A percentile compares a stretch with the other conserved stretches of the same genome.
These are phyloP conservation scores for Ectobius pallidus DNA, from an alignment of 2,888 invertebrate genomes.

Conservation along the genomic window DNA sequence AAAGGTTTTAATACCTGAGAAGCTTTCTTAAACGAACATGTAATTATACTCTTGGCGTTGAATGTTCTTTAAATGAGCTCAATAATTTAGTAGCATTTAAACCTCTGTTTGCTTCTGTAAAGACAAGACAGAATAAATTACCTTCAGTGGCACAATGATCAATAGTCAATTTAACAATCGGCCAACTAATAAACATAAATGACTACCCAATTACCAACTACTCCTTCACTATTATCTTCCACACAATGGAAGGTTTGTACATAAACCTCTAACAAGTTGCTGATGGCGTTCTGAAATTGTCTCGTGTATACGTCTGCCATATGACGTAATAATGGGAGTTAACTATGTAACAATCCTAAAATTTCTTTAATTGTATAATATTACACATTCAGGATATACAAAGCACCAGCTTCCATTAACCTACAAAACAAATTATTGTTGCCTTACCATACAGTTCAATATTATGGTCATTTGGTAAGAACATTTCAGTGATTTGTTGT, in stretches of 20 bases:
- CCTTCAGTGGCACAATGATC: background rate
- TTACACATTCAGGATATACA: background rate
- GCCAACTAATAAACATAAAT: background rate
- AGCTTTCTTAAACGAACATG: no score
- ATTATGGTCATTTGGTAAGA: no score
- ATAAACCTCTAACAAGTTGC: background rate
- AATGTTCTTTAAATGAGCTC: no score
- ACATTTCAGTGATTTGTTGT: no score
- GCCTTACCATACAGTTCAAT: no score
- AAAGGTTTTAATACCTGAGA: no score
- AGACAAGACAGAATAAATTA: background rate
- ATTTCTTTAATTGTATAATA: background rate
- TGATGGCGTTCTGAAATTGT: no score
- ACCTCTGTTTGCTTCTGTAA: background rate
- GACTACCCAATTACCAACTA: background rate
- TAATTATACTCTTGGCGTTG: no score
- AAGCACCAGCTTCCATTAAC: no score
- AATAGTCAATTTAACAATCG: background rate
- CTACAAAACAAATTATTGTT: no score
- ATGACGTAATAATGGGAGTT: background rate
- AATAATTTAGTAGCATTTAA: no score
- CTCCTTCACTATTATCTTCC: background rate
- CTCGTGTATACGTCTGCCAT: background rate
- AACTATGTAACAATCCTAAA: background rate
- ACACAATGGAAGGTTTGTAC: background rate